Conservation (phyloP, 2,797 vertebrate species). For the Cynopterus sphinx region DNA sequence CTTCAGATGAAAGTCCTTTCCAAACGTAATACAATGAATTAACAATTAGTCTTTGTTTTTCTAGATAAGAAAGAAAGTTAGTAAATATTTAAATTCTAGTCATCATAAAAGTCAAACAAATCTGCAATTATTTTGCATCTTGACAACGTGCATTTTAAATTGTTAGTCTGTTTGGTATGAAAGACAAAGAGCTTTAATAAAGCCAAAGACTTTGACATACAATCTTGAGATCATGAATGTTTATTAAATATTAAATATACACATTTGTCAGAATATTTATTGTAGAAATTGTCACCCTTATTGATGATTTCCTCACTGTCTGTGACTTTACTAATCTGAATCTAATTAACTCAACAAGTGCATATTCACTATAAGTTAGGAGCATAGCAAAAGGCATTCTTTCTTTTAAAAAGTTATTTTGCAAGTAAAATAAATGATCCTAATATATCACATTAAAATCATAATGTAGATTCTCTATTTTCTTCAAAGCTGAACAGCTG, state of each 20-base stretch:
- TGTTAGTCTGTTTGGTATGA: slow-evolving; percentile 15
- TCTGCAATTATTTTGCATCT: slow-evolving; percentile 55
- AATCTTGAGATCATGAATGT: slow-evolving; percentile 2
- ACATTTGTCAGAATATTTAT: slow-evolving; percentile 12
- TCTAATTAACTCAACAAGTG: slow-evolving; percentile 10
- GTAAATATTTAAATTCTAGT: slow-evolving; percentile 66
- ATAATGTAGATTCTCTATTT: neutral
- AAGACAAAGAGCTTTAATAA: slow-evolving; percentile 34
- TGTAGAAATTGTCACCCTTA: neutral
- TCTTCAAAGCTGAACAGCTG: neutral
- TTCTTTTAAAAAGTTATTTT: slow-evolving; percentile 9
- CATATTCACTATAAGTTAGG: neutral
- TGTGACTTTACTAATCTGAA: neutral
- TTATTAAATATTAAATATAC: neutral
- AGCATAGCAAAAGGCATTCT: neutral
- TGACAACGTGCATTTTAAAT: slow-evolving; percentile 16
- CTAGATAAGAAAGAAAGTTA: neutral
- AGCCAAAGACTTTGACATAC: slow-evolving; percentile 48
- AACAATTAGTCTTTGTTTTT: slow-evolving; percentile 29
- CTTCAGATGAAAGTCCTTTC: neutral
- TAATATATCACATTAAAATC: neutral
- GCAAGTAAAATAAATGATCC: neutral
- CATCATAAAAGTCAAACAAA: slow-evolving; percentile 56
- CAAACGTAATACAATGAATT: neutral
- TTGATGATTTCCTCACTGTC: neutral